A percentile compares a stretch with the other conserved stretches of the same genome.
phyloP scores from a whole-genome alignment of 2,797 vertebrate species.

The Cryptoprocta ferox region DNA sequence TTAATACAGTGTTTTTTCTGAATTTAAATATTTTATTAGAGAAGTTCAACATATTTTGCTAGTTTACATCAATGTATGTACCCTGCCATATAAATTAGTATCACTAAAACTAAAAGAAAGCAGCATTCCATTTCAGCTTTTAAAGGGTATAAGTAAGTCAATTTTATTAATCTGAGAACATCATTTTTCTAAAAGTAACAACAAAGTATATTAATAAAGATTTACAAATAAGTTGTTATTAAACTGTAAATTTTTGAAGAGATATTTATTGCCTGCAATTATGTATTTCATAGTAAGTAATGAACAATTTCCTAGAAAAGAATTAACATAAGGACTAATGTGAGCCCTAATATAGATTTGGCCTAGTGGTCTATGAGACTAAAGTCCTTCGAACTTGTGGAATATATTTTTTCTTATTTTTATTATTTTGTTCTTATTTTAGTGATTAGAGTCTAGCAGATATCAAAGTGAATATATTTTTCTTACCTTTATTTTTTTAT shows the following conservation, averaged over 20 bases:
- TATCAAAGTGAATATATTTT: neutral
- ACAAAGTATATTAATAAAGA: neutral
- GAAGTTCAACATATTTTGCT: neutral
- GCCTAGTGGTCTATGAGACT: neutral
- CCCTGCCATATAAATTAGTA: neutral
- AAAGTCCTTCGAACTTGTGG: neutral
- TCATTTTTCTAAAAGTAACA: neutral
- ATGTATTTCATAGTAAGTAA: neutral
- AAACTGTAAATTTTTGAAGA: neutral
- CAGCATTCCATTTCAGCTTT: neutral
- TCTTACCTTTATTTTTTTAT: neutral
- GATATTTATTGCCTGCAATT: neutral
- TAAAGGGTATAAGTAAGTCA: neutral
- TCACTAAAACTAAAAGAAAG: neutral
- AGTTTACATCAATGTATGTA: neutral
- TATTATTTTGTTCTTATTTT: neutral
- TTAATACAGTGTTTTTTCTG: neutral
- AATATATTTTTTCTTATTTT: neutral
- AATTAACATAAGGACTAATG: neutral
- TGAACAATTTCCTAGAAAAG: neutral
- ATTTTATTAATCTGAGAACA: neutral
- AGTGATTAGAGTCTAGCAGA: neutral
- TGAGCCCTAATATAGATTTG: neutral
- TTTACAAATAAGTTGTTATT: neutral
- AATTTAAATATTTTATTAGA: slow-evolving; percentile 11